Percentiles rank a stretch among this genome's conserved stretches.
Conservation (phyloP, 1,140 invertebrate species). For the Trypoxylus dichotomus region DNA sequence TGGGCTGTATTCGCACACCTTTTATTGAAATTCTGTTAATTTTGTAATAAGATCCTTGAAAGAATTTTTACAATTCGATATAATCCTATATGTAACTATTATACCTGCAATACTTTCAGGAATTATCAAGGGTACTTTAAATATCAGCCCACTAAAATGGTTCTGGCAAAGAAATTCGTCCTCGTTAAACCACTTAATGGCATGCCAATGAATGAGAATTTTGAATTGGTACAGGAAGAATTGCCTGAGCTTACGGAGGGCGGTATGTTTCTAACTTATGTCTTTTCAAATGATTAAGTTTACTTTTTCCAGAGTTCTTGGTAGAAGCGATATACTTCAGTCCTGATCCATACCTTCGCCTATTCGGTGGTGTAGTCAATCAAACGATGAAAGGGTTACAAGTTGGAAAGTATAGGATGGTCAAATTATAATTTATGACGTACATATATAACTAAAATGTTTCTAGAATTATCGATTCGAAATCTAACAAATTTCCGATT, state of each 20-base stretch:
- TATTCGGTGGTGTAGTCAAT: slow-evolving; percentile 55
- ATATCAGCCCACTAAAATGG: background rate
- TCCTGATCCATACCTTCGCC: slow-evolving; percentile 64
- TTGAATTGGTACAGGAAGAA: slow-evolving; percentile 64
- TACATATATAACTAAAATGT: background rate
- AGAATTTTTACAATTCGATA: too few species aligned
- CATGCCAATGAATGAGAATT: slow-evolving; percentile 63
- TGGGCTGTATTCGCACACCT: too few species aligned
- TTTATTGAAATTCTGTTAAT: too few species aligned
- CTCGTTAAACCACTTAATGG: slow-evolving; percentile 63
- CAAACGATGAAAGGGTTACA: slow-evolving; percentile 64
- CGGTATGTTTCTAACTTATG: slow-evolving; percentile 60
- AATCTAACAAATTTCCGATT: slow-evolving; percentile 54
- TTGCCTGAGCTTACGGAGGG: slow-evolving; percentile 62
- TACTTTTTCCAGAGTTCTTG: slow-evolving; percentile 59
- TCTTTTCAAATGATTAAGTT: slow-evolving; percentile 42
- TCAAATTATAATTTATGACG: slow-evolving; percentile 25
- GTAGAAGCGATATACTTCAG: slow-evolving; percentile 62
- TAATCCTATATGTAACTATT: too few species aligned
- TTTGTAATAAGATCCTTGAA: too few species aligned
- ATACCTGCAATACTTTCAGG: too few species aligned
- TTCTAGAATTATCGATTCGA: slow-evolving; percentile 52
- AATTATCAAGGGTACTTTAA: too few species aligned
- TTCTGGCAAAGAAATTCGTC: slow-evolving; percentile 60
- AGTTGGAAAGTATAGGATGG: slow-evolving; percentile 62